Percentiles rank a stretch among this genome's conserved stretches.
Evolutionary conservation across 1,140 invertebrate genomes (phyloP).

Genomic region (Saxidomus purpurata): DNA sequence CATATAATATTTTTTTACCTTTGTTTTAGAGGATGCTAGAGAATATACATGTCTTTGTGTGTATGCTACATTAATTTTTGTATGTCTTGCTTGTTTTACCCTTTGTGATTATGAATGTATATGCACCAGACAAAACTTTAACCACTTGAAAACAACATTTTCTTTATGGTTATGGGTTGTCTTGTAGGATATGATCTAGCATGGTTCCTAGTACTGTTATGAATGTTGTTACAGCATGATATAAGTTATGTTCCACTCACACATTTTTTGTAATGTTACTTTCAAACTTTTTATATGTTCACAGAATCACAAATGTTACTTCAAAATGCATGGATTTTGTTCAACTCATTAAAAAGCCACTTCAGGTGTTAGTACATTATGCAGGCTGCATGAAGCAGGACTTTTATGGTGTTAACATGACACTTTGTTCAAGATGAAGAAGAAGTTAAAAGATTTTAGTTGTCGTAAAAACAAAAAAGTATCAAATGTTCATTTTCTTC

Average conservation of each 20-base stretch:
- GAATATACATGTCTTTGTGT: background rate
- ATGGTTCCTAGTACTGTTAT: background rate
- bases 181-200: background rate
- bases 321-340: background rate
- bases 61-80: background rate
- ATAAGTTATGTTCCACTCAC: background rate
- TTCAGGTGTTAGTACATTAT: too few species aligned
- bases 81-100: constrained; percentile 29
- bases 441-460: too few species aligned
- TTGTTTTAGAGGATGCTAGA: too few species aligned
- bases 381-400: too few species aligned
- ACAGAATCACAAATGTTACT: background rate
- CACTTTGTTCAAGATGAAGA: too few species aligned
- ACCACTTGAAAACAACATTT: background rate
- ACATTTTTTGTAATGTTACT: background rate
- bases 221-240: background rate
- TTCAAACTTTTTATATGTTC: too few species aligned
- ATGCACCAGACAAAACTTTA: constrained; percentile 34
- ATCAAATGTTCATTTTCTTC: too few species aligned
- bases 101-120: constrained; percentile 1
- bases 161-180: background rate
- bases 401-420: too few species aligned
- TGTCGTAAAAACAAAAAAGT: too few species aligned
- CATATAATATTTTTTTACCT: too few species aligned
- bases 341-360: background rate